Percentiles rank a stretch among this genome's conserved stretches.
These are phyloP conservation scores for Crocidura indochinensis DNA, from an alignment of 2,797 vertebrate genomes.

Conservation along the genomic window DNA sequence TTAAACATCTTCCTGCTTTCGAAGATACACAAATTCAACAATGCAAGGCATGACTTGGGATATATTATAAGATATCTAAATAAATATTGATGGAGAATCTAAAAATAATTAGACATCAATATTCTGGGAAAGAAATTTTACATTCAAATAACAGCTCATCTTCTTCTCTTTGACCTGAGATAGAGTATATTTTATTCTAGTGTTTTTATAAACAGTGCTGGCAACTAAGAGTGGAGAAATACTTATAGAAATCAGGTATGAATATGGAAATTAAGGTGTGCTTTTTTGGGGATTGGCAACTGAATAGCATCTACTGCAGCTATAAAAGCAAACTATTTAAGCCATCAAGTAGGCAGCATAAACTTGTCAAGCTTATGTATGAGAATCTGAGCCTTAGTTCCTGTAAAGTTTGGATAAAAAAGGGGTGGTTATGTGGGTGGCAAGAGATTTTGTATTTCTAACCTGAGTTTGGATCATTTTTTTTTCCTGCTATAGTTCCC, in stretches of 20 bases:
- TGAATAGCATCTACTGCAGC: slow-evolving; percentile 64
- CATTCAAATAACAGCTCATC: slow-evolving; percentile 29
- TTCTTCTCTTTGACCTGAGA: slow-evolving; percentile 49
- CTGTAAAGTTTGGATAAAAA: slow-evolving; percentile 68
- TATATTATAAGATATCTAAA: slow-evolving; percentile 28
- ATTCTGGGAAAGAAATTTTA: slow-evolving; percentile 35
- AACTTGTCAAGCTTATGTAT: slow-evolving; percentile 74
- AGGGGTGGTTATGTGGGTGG: slow-evolving; percentile 69
- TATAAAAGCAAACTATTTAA: slow-evolving; percentile 77
- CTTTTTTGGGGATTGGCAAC: slow-evolving; percentile 35
- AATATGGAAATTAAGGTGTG: slow-evolving; percentile 60
- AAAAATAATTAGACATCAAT: slow-evolving; percentile 35
- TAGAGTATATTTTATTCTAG: background rate
- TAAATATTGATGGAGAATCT: background rate
- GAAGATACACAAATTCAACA: slow-evolving; percentile 22
- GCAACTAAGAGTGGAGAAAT: slow-evolving; percentile 70
- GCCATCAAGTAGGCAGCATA: slow-evolving; percentile 71
- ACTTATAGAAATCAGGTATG: slow-evolving; percentile 55
- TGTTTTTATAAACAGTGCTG: slow-evolving; percentile 56
- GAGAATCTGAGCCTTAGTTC: slow-evolving; percentile 59
- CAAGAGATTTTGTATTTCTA: slow-evolving; percentile 72
- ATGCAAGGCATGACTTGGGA: slow-evolving; percentile 24
- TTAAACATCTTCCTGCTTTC: background rate
- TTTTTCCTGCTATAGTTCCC: slow-evolving; percentile 11
- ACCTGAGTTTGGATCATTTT: slow-evolving; percentile 60